phyloP scores from a whole-genome alignment of 2,797 vertebrate genomes.

The Argya squamiceps region DNA sequence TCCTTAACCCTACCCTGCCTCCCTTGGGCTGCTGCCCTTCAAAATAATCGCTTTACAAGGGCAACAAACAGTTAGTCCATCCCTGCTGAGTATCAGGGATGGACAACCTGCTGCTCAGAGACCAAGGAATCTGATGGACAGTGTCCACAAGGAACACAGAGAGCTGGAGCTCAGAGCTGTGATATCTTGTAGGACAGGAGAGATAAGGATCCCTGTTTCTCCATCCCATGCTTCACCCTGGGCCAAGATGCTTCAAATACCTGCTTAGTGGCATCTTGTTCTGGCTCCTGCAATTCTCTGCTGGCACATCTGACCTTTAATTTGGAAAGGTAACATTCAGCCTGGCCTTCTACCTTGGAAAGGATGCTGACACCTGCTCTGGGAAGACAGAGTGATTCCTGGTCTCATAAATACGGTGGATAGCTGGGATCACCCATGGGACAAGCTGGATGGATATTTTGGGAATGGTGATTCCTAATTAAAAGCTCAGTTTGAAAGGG shows the following conservation, averaged over 20 bases:
- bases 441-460: background rate
- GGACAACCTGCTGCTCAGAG: background rate
- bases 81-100: background rate
- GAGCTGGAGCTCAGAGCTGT: background rate
- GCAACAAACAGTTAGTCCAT: background rate
- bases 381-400: background rate
- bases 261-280: background rate
- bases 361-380: background rate
- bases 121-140: background rate
- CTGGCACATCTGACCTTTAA: background rate
- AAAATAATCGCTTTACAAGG: background rate
- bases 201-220: background rate
- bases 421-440: background rate
- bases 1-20: background rate
- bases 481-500: background rate
- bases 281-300: background rate
- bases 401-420: background rate
- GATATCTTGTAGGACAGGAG: background rate
- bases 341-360: background rate
- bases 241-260: background rate
- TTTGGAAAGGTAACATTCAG: background rate
- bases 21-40: background rate
- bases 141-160: background rate
- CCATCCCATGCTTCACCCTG: accelerated
- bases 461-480: background rate